Evolutionary conservation across 1,140 invertebrate genomes (phyloP), one percentile per base, ranked within the genome.

Genomic region (Sinella curviseta): DNA sequence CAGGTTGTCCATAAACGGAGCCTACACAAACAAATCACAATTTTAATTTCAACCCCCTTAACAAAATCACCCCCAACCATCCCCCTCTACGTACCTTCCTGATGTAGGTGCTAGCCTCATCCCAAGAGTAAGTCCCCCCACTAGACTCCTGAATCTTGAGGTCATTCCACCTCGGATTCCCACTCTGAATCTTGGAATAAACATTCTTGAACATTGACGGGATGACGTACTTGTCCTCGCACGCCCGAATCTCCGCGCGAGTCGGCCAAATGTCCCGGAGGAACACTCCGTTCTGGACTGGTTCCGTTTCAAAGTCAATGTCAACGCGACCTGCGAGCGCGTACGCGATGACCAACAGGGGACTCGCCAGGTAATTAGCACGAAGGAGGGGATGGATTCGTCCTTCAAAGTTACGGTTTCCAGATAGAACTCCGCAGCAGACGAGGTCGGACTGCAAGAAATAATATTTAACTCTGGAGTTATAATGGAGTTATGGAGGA

Each of bases 161-260:
- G 0, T 88, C 87, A 84, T 95, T 94, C 97, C 98, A 99, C 48
- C 91, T 91, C 0, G 90, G 85, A 26, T 94, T 98, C 0, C 97
- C 97, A 77, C 89, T 88, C 86, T 97, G 91, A 33, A 97, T 95
- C 85, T 92, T 94, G 3, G 90, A 90, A 30, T 70, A 70, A n/a
- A 97, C 95, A 89, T 99, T 95, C 84, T 93, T 92, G 87, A 99
- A 99, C 95, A 99, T 98, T n/a, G 95, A 93, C 0, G 97, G 97
- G 74, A 98, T 95, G 1, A 99, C 97, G 85, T 92, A 91, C 85
- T 94, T 89, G 81, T 93, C 92, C 86, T 99, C 97, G 0, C 99
- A 92, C 24, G 90, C 90, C 85, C 97, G 94, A 83, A 99, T 97
- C 31, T 70, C 65, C n/a, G 8, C 57, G n/a, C 97, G 89, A 0